Evolutionary conservation across 2,888 invertebrate genomes (phyloP).

Genomic region (Lasius platythorax): DNA sequence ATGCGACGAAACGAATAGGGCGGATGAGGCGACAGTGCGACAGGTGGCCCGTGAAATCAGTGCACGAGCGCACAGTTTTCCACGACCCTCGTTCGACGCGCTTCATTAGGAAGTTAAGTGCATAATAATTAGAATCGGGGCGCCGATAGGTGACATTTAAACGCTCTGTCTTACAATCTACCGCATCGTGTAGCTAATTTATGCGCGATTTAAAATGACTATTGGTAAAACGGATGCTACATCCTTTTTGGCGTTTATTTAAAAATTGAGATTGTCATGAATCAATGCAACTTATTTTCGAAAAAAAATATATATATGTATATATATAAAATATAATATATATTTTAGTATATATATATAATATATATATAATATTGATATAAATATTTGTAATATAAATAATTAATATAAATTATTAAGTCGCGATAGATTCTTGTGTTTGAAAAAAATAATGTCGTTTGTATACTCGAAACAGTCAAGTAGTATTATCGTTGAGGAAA

Average conservation of each 20-base stretch:
- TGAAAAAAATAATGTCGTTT: constrained; percentile 7
- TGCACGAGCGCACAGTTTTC: constrained; percentile 80
- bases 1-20: constrained; percentile 80
- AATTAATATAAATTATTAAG: not conserved
- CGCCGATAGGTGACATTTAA: constrained; percentile 68
- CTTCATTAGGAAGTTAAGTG: constrained; percentile 82
- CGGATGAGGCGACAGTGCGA: constrained; percentile 80
- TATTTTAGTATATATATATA: not conserved
- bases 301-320: not conserved
- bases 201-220: not conserved
- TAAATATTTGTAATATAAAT: not conserved
- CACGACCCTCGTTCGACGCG: constrained; percentile 73
- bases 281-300: not conserved
- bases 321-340: not conserved
- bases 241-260: not conserved
- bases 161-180: constrained; percentile 44
- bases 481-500: not conserved
- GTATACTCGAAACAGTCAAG: not conserved
- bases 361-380: not conserved
- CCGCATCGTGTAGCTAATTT: not conserved
- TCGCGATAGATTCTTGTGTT: not conserved
- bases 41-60: constrained; percentile 86
- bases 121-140: constrained; percentile 79
- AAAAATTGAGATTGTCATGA: not conserved
- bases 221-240: not conserved